Evolutionary conservation across 2,888 invertebrate species (phyloP), one percentile per base, ranked within the genome.

Genomic region (Dorcus parallelipipedus): DNA sequence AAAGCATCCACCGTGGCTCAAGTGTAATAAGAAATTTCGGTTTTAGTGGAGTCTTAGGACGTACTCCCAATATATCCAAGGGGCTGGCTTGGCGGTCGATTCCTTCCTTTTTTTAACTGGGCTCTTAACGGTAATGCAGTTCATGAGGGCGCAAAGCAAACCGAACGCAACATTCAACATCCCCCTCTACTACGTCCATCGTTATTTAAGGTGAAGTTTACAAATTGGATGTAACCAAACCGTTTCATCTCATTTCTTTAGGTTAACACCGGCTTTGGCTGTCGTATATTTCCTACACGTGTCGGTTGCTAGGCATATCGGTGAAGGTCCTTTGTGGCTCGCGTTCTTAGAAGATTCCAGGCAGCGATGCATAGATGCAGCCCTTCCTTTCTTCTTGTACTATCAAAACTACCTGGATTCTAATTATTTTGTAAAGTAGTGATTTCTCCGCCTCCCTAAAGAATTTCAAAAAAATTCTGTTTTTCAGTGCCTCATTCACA

Each of bases 81-180:
- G 82, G 70, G 83, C 78, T 65, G 64, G 82, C 0, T 75, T 84
- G 5, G 81, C 84, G 1, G 87, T 87, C 0, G 87, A 88, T 58
- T 84, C 86, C 0, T 88, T 87, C 72, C 85, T 87, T 69, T 78
- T 84, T 48, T 73, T 87, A 66, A 85, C 85, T 62, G 87, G 87
- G 1, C 73, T 87, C 51, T 73, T 88, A 1, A 79, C 82, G 56
- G 79, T 84, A 2, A 83, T 81, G 59, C 63, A 45, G 3, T 60
- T 61, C 33, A 47, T 54, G 23, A 60, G 41, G 39, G 52, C 40
- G n/a, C 43, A 54, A 38, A 62, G 49, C 14, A 56, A 47, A 41
- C 55, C 49, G 6, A 56, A 56, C 3, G 42, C 53, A 2, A 56
- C 55, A 10, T 60, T 62, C 38, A 57, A 60, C 52, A 51, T 60